Percentiles rank a stretch among this genome's conserved stretches.
Conservation (phyloP, 2,113 vertebrate species). For the Phyllostomus hastatus region DNA sequence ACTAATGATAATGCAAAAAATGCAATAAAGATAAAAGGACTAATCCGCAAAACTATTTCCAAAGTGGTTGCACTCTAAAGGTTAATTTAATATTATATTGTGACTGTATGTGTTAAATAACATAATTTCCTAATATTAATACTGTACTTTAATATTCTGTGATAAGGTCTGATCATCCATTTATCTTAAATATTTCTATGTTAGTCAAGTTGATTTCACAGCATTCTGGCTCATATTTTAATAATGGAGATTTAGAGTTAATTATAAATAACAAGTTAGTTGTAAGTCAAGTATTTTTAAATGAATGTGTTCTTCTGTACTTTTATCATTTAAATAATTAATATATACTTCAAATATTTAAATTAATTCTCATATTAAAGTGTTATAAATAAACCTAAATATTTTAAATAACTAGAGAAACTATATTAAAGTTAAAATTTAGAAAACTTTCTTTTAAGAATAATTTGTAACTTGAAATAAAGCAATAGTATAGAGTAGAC, state of each 20-base stretch:
- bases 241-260: not conserved
- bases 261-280: not conserved
- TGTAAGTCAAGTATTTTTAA: not conserved
- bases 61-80: not conserved
- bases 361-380: constrained; percentile 5
- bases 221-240: not conserved
- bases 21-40: no score
- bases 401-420: not conserved
- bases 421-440: not conserved
- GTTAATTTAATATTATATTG: not conserved
- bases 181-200: not conserved
- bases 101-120: not conserved
- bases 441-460: not conserved
- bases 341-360: not conserved
- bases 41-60: not conserved
- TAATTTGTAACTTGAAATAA: constrained; percentile 4
- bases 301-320: not conserved
- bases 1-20: no score
- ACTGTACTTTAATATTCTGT: not conserved
- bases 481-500: not conserved
- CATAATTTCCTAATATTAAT: not conserved
- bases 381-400: not conserved
- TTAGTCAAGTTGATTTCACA: not conserved
- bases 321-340: constrained; percentile 19
- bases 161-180: not conserved